These are phyloP conservation scores for Thinocorus orbignyianus DNA, from an alignment of 2,113 vertebrate genomes.

Conservation along the genomic window DNA sequence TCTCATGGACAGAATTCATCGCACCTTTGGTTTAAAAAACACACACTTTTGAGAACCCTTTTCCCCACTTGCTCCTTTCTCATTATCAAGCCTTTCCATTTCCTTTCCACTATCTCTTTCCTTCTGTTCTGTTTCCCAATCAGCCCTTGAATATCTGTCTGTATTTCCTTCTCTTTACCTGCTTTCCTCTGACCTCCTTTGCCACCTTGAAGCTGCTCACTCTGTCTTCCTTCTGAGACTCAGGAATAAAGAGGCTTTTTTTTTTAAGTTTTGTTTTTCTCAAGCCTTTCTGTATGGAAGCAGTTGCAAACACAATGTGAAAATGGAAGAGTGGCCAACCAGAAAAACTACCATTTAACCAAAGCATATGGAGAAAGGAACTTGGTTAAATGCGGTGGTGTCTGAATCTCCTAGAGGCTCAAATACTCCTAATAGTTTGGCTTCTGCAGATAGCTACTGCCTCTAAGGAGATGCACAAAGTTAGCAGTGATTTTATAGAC, in stretches of 20 bases:
- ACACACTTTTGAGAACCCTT: neutral
- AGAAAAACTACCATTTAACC: neutral
- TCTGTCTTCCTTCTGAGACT: neutral
- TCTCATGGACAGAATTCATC: neutral
- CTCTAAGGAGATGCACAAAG: neutral
- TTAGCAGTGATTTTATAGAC: neutral
- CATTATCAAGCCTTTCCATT: neutral
- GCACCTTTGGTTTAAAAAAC: neutral
- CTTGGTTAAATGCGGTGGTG: neutral
- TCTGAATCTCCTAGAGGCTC: neutral
- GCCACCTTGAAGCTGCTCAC: neutral
- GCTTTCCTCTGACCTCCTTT: neutral
- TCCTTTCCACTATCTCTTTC: neutral
- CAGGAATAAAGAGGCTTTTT: neutral
- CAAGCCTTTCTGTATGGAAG: neutral
- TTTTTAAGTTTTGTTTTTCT: neutral
- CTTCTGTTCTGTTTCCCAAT: neutral
- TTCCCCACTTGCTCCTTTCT: neutral
- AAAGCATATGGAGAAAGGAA: neutral
- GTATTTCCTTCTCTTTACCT: neutral
- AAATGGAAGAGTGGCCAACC: neutral
- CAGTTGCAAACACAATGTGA: neutral
- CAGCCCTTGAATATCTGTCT: fast-evolving
- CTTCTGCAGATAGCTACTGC: neutral
- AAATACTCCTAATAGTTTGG: neutral